Base-by-base conservation (phyloP, 2,797 vertebrate species). In the Ataeniobius toweri region DNA sequence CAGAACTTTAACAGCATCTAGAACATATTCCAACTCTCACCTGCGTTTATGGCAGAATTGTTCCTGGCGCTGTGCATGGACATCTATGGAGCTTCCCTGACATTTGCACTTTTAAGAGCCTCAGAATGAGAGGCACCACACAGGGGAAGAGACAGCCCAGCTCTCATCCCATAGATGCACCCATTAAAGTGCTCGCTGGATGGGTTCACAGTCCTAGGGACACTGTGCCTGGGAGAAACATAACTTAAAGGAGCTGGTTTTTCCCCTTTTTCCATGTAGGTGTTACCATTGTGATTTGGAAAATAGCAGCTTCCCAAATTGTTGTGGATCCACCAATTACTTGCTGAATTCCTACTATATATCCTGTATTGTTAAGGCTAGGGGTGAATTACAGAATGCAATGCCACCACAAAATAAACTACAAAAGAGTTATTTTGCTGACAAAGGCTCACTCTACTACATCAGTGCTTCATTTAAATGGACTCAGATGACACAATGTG, bases 1-100 rank as follows among this genome's bases (percentile, higher is more conserved):
- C 50, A 71, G 41, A 73, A 73, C 63, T 85, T 83, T 73, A 48
- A 16, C 79, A 91, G 91, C 93, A 94, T 94, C 93, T 94, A 93
- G 93, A 94, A 94, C 87, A 1, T 89, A 89, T 94, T 94, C 90
- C 84, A 80, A 81, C 87, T 89, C 67, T 89, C 90, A 86, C 76
- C 88, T 79, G 85, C 84, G 86, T 93, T 93, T 92, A 92, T 93
- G 91, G 89, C 88, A 84, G 83, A 92, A 86, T 90, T 88, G 88
- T 93, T 92, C 89, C 81, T 75, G 59, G 80, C 83, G 84, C 89
- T 86, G 91, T 89, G 84, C 88, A 86, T 82, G 88, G 88, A 93
- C 89, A 89, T 93, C 90, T 92, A 90, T 85, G 88, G 89, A 85
- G 83, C 86, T 83, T 75, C 82, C 36, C 79, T 75, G 69, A 63